phyloP scores from a whole-genome alignment of 2,113 vertebrate genomes.

The Takifugu bimaculatus region DNA sequence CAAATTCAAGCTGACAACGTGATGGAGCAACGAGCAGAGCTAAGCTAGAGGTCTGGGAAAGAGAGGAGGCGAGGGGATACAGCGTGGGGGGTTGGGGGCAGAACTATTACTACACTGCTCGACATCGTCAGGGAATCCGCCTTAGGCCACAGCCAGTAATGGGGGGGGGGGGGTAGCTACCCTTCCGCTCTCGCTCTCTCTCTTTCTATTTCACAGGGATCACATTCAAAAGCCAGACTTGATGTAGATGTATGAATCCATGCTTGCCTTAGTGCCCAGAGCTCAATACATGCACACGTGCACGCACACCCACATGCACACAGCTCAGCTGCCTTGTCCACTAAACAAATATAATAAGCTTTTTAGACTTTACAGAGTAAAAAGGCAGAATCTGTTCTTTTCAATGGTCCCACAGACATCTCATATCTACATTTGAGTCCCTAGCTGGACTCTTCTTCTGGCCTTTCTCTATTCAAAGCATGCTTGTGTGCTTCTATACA shows the following conservation, averaged over 20 bases:
- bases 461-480: neutral
- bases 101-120: conserved; percentile 51
- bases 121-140: conserved; percentile 61
- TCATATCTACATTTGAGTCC: conserved; percentile 17
- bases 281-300: conserved; percentile 37
- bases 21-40: conserved; percentile 3
- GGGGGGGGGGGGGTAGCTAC: conserved; percentile 30
- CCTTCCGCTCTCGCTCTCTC: conserved; percentile 8
- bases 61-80: conserved; percentile 4
- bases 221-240: conserved; percentile 44
- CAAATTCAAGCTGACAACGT: no score
- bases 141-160: conserved; percentile 52
- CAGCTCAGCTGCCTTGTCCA: conserved; percentile 38
- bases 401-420: conserved; percentile 9
- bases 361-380: conserved; percentile 43
- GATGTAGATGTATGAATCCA: conserved; percentile 44
- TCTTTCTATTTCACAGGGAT: conserved; percentile 27
- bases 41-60: conserved; percentile 16
- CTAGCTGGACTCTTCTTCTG: conserved; percentile 10
- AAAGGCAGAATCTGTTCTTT: conserved; percentile 28
- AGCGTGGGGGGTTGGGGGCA: conserved; percentile 16
- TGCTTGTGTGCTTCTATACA: neutral
- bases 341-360: conserved; percentile 22
- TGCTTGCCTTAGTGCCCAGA: conserved; percentile 45
- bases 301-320: conserved; percentile 17